Evolutionary conservation across 2,797 vertebrate species (phyloP), one percentile per base, ranked within the genome.

Genomic region (Perodicticus potto): DNA sequence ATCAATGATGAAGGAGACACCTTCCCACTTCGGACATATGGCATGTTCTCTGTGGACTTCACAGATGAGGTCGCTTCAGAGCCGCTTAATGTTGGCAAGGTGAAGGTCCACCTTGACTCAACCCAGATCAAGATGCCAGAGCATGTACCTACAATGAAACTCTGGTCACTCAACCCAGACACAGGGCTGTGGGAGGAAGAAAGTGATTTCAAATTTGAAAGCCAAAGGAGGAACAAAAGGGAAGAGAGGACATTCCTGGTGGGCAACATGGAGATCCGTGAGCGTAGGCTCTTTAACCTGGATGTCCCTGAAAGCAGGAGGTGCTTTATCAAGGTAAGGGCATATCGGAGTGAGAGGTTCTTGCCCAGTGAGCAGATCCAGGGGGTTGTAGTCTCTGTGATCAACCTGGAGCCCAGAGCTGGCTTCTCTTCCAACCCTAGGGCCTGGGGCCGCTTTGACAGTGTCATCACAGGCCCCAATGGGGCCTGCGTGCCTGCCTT

Each of bases 21-120:
- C 32, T 97, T 99, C 63, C 99, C 99, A 0, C 98, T 99, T 93
- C 99, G 99, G 96, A 99, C 99, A 0, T 99, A 99, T 0, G 99
- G 99, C 85, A 99, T 99, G 99, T 99, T 99, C 97, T 99, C 99
- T 0, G 99, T 99, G 96, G 99, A 99, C 97, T 99, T 99, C 97
- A 99, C 98, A 0, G 98, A 99, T 0, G 99, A 99, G 95, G 98
- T 98, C 93, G 99, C 98, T 69, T 99, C 98, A 0, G 99, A 99
- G 96, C 97, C 99, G 1, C 99, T 99, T 73, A 99, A 99, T 1
- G 99, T 99, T 10, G 99, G 99, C 40, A 98, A 99, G 25, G 99
- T 99, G 55, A 99, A 99, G 94, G 99, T 99, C 76, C 99, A 99
- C 59, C 98, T 99, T 17, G 99, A 99, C 95, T 99, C 99, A 0